Conservation (phyloP, 2,113 vertebrate genomes). For the Nesogale talazaci region DNA sequence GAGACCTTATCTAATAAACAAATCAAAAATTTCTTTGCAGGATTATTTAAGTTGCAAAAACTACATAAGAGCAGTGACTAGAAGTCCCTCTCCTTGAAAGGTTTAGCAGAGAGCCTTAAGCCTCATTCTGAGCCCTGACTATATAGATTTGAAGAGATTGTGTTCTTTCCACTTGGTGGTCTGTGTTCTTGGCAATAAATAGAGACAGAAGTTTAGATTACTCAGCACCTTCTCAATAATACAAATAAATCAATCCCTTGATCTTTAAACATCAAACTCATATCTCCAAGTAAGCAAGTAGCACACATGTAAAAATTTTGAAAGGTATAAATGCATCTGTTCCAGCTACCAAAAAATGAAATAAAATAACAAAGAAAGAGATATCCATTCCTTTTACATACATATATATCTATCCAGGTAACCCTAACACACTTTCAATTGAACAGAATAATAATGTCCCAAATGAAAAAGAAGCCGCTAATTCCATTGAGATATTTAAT, state of each 20-base stretch:
- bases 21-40: conserved; percentile 41
- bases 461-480: conserved; percentile 63
- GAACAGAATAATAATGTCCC: conserved; percentile 37
- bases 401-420: conserved; percentile 29
- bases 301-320: conserved; percentile 27
- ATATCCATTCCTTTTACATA: neutral
- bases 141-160: rapidly evolving
- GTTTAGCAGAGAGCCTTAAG: neutral
- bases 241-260: neutral
- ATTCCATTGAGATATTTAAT: conserved; percentile 57
- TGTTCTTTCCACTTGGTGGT: neutral
- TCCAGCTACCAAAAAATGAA: neutral
- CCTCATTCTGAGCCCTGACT: neutral
- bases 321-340: neutral
- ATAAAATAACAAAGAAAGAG: neutral
- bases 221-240: neutral
- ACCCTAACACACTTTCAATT: conserved; percentile 68
- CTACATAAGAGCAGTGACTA: neutral
- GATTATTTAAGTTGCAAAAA: conserved; percentile 13
- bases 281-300: conserved; percentile 32
- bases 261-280: conserved; percentile 44
- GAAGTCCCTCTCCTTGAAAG: neutral
- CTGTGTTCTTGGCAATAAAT: neutral
- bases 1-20: neutral
- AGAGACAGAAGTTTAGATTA: neutral